A percentile compares a stretch with the other conserved stretches of the same genome.
Conservation (phyloP, 53 echinoderm and acorn worm genomes). For the Echinarachnius parma region DNA sequence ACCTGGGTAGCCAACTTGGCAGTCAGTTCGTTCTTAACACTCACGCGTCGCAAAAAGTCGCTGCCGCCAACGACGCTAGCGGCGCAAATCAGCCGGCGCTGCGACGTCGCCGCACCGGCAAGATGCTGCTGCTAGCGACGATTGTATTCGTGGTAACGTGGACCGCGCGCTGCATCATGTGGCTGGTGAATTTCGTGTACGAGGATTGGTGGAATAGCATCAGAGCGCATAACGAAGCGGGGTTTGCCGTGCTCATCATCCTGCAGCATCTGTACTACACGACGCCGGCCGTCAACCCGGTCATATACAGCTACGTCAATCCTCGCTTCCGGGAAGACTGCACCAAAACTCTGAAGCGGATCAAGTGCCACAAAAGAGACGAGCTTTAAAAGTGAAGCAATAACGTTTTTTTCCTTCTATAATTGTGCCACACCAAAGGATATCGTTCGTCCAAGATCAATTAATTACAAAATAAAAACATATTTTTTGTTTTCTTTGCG, state of each 20-base stretch:
- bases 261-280: slow-evolving; percentile 77
- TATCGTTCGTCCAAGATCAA: no score
- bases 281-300: slow-evolving; percentile 69
- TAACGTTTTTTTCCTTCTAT: no score
- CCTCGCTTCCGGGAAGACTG: slow-evolving; percentile 64
- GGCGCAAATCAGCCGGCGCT: slow-evolving; percentile 16
- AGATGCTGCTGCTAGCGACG: slow-evolving; percentile 71
- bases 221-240: slow-evolving; percentile 22
- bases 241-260: slow-evolving; percentile 53
- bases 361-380: slow-evolving; percentile 15
- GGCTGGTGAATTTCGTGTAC: slow-evolving; percentile 46
- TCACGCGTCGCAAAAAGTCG: no score
- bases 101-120: slow-evolving; percentile 61
- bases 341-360: slow-evolving; percentile 24
- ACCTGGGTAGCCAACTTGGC: slow-evolving; percentile 16
- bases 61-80: background rate
- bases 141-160: slow-evolving; percentile 73
- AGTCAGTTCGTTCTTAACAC: no score
- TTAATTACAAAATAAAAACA: no score
- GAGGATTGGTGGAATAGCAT: slow-evolving; percentile 41
- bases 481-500: no score
- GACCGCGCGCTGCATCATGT: slow-evolving; percentile 80
- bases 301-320: slow-evolving; percentile 76
- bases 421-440: no score
- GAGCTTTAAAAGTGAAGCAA: no score